A percentile compares a stretch with the other conserved stretches of the same genome.
phyloP scores from a whole-genome alignment of 2,113 vertebrate species.

The Petroica traversi region DNA sequence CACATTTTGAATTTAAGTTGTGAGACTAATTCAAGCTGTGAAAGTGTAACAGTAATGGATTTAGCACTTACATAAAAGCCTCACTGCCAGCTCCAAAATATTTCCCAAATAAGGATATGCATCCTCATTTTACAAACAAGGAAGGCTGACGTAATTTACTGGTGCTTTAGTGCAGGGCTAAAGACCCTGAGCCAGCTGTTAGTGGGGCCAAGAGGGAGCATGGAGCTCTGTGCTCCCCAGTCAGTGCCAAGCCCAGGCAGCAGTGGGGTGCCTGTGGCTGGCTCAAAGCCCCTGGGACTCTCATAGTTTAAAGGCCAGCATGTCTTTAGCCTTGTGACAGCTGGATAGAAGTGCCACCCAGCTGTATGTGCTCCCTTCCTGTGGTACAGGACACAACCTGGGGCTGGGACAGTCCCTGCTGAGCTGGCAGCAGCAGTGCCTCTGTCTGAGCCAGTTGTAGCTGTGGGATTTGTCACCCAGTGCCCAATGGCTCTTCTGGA shows the following conservation, averaged over 20 bases:
- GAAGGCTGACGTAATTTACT: neutral
- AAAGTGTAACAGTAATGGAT: neutral
- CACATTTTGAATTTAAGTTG: neutral
- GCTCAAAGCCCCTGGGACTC: rapidly evolving
- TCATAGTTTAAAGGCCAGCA: neutral
- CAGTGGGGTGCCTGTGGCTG: neutral
- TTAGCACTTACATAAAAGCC: neutral
- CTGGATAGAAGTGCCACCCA: neutral
- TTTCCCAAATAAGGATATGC: neutral
- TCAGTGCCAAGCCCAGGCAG: neutral
- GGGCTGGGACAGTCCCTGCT: rapidly evolving
- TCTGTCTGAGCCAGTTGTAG: neutral
- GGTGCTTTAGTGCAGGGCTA: neutral
- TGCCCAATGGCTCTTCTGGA: neutral
- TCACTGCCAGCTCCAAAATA: neutral
- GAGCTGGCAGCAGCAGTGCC: neutral
- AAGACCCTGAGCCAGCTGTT: neutral
- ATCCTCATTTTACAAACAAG: neutral
- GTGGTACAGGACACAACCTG: rapidly evolving
- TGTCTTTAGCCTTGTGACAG: neutral
- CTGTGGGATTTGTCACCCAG: neutral
- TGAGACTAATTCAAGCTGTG: neutral
- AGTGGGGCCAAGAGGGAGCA: rapidly evolving
- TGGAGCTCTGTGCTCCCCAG: neutral
- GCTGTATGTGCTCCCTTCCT: neutral